Evolutionary conservation across 2,888 invertebrate genomes (phyloP).

Genomic region (Campaea margaritaria): DNA sequence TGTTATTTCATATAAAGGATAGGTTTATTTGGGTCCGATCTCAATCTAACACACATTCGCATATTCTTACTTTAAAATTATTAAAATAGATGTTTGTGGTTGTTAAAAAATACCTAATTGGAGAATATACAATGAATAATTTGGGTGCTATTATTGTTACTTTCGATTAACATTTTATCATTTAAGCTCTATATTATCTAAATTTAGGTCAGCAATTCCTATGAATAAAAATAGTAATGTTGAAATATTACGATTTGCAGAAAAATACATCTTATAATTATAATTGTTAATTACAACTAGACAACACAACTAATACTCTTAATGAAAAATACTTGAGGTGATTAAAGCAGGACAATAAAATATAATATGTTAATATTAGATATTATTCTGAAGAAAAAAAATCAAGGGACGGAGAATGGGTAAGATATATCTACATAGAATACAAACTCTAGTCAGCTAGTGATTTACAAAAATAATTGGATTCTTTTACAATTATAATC

Average conservation of each 20-base stretch:
- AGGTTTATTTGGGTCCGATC: constrained; percentile 5
- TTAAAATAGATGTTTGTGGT: neutral
- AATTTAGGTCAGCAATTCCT: neutral
- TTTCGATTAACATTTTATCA: neutral
- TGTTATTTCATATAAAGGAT: neutral
- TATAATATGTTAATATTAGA: constrained; percentile 9
- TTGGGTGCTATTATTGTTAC: neutral
- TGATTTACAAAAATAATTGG: constrained; percentile 20
- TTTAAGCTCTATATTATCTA: neutral
- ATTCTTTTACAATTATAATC: constrained; percentile 3
- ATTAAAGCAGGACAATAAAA: constrained; percentile 3
- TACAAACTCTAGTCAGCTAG: constrained; percentile 8
- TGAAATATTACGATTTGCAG: constrained; percentile 14
- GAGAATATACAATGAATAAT: neutral
- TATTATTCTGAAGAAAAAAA: constrained; percentile 9
- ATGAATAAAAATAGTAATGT: constrained; percentile 12
- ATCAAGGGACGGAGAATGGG: constrained; percentile 27
- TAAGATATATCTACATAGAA: constrained; percentile 6
- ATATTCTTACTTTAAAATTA: constrained; percentile 1
- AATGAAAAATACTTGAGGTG: constrained; percentile 20
- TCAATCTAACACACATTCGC: neutral
- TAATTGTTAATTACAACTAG: constrained; percentile 20
- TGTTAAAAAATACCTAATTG: constrained; percentile 16
- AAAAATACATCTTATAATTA: constrained; percentile 9
- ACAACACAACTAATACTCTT: constrained; percentile 21